Base-by-base conservation (phyloP, 2,888 invertebrate species). In the Drosophila stalkeri region DNA sequence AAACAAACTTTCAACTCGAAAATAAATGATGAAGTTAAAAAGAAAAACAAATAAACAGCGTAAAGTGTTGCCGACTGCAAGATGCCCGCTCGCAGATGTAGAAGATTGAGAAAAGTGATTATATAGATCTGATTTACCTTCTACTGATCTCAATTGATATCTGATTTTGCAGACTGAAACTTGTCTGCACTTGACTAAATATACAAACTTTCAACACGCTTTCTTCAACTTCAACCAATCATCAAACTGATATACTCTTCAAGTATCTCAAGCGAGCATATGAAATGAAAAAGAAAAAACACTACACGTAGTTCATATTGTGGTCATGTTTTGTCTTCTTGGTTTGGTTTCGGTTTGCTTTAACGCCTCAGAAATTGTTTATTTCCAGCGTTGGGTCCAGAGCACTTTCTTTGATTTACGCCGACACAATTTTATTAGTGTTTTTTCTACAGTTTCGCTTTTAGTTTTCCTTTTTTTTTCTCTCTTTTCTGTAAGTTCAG, bases 341-440 rank as follows among this genome's bases (percentile, higher is more conserved):
- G 39, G 49, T 64, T 56, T 14, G 39, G 52, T 51, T 56, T 31
- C 43, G 46, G 35, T 60, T 62, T 63, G 60, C 62, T 77, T 78
- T 78, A 59, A 81, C 86, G 77, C 81, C 56, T 81, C 66, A 46
- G 52, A 69, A 59, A 61, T 62, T 87, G 86, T 84, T 84, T 84
- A 87, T 74, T 72, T 86, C 60, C 49, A 77, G 62, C n/a, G 44
- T 54, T 82, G 73, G 71, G 82, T 71, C 72, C 75, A 69, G 69
- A 56, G 69, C 63, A 56, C 59, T 75, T 66, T 55, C 88, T 84
- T 84, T 84, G 88, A 84, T 82, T 70, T 51, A 14, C 14, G 68
- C 83, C 88, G 83, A 54, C 85, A 57, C 27, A 60, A 49, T 56
- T 74, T 66, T 52, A 64, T 79, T 79, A 68, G 56, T 61, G 64